Conservation (phyloP, 2,888 invertebrate genomes). For the Dysmachus trigonus region DNA sequence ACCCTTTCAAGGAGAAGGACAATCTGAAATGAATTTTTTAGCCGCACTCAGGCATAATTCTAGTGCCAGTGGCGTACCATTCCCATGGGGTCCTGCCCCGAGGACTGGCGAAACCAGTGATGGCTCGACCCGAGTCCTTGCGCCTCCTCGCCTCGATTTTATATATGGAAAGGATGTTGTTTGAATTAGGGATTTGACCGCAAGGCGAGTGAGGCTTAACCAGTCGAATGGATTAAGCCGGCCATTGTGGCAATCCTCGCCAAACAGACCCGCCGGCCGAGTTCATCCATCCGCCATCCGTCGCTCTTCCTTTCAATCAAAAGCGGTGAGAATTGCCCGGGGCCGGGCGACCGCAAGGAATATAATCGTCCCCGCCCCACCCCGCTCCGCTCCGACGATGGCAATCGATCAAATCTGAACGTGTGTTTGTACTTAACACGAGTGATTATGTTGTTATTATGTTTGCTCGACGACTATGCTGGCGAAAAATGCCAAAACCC, state of each 20-base stretch:
- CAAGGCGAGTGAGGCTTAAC: constrained; percentile 28
- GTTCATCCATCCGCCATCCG: constrained; percentile 22
- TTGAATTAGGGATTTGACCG: constrained; percentile 35
- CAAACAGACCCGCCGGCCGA: constrained; percentile 14
- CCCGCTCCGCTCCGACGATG: constrained; percentile 22
- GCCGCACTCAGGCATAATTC: not conserved
- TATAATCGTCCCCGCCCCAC: too few species aligned
- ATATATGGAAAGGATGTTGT: constrained; percentile 34
- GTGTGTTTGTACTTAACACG: constrained; percentile 40
- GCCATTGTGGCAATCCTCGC: constrained; percentile 20
- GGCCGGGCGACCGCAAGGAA: constrained; percentile 24
- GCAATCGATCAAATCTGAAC: constrained; percentile 37
- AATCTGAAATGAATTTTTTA: constrained; percentile 22
- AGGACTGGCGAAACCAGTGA: not conserved
- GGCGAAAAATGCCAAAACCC: not conserved
- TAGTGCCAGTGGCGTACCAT: not conserved
- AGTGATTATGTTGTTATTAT: constrained; percentile 43
- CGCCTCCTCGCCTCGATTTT: not conserved
- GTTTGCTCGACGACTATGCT: constrained; percentile 17
- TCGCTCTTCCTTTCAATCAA: constrained; percentile 8
- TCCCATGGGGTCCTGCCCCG: not conserved
- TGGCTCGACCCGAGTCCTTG: not conserved
- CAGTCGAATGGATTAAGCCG: constrained; percentile 38
- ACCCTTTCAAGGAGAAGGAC: not conserved
- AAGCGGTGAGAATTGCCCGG: constrained; percentile 16